Conservation (phyloP, 2,113 vertebrate genomes). For the Polypterus senegalus region DNA sequence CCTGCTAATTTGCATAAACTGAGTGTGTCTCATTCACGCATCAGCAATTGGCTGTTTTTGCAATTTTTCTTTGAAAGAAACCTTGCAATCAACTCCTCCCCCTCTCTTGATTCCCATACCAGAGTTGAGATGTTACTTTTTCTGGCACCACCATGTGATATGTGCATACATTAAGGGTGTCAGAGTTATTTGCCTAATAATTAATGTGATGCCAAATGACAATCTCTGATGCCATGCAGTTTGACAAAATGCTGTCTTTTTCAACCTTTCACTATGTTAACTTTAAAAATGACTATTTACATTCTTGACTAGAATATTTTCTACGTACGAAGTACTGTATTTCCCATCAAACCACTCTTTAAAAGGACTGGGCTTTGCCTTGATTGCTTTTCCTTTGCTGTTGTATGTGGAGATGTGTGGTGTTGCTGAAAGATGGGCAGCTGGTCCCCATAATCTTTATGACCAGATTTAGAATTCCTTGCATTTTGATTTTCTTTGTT, state of each 20-base stretch:
- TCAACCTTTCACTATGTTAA: no score
- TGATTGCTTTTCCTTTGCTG: slow-evolving; percentile 48
- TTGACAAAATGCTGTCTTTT: not conserved
- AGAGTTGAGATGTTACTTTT: slow-evolving; percentile 67
- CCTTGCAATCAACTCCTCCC: not conserved
- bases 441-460: slow-evolving; percentile 10
- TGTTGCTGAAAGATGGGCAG: no score
- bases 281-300: slow-evolving; percentile 68
- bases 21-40: not conserved
- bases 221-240: slow-evolving; percentile 54
- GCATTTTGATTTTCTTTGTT: slow-evolving; percentile 34
- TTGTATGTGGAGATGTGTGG: no score
- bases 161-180: slow-evolving; percentile 30
- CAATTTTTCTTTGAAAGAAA: not conserved
- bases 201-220: slow-evolving; percentile 63
- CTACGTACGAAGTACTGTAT: slow-evolving; percentile 13
- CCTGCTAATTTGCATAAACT: slow-evolving; percentile 8
- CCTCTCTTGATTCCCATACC: slow-evolving; percentile 19
- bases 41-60: no score
- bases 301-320: no score
- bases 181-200: slow-evolving; percentile 64
- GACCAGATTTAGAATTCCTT: slow-evolving; percentile 80
- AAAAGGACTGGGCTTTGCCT: slow-evolving; percentile 69
- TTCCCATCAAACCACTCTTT: slow-evolving; percentile 76
- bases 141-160: slow-evolving; percentile 47